Percentiles rank a stretch among this genome's conserved stretches.
Evolutionary conservation across 2,888 invertebrate species (phyloP).

Genomic region (Tribolium freemani): DNA sequence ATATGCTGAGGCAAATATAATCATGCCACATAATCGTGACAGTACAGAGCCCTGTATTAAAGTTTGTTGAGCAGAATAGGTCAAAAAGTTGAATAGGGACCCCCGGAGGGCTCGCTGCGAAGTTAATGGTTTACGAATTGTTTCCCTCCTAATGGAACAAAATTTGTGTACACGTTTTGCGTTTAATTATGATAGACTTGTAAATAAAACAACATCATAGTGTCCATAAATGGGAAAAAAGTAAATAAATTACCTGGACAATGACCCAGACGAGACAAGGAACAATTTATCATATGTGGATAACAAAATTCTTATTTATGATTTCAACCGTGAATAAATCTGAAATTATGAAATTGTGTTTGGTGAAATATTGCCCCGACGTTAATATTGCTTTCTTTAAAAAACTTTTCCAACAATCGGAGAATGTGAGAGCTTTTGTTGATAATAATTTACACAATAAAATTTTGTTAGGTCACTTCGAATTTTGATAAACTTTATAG

Average conservation of each 20-base stretch:
- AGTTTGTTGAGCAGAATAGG: conserved; percentile 3
- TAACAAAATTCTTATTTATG: neutral
- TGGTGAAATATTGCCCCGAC: conserved; percentile 6
- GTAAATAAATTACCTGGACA: too few relatives aligned
- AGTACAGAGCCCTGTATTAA: conserved; percentile 3
- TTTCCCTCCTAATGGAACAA: conserved; percentile 26
- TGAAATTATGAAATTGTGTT: neutral
- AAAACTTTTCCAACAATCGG: neutral
- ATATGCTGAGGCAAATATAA: neutral
- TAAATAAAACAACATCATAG: neutral
- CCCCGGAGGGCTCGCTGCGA: conserved; percentile 5
- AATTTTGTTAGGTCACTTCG: neutral
- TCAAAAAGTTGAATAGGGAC: conserved; percentile 31
- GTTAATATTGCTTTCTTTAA: neutral
- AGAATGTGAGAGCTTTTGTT: neutral
- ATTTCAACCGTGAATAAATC: conserved; percentile 2
- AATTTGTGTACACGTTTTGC: conserved; percentile 18
- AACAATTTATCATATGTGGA: too few relatives aligned
- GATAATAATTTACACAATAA: neutral
- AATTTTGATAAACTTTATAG: too few relatives aligned
- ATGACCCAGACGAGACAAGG: too few relatives aligned
- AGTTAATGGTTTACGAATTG: conserved; percentile 32
- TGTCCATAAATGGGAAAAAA: neutral
- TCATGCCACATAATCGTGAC: neutral
- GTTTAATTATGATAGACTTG: conserved; percentile 20